Percentiles rank a stretch among this genome's conserved stretches.
These are phyloP conservation scores for Limnodromus scolopaceus DNA, from an alignment of 2,797 vertebrate genomes.

Conservation along the genomic window DNA sequence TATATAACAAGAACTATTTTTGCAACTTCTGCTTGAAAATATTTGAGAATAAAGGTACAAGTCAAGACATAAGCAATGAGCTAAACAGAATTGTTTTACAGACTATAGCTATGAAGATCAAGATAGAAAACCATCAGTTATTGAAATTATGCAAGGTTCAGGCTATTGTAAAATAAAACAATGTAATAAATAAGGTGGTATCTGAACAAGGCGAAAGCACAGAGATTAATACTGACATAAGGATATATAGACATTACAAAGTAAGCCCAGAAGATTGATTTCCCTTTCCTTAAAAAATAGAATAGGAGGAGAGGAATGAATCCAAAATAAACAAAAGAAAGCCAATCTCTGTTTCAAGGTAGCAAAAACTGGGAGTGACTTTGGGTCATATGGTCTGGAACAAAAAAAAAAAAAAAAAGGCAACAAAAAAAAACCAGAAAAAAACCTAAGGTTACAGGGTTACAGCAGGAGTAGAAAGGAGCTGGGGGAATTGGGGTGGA, in stretches of 20 bases:
- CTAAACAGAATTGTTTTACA: neutral
- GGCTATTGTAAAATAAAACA: neutral
- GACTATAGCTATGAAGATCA: neutral
- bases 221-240: neutral
- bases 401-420: neutral
- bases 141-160: neutral
- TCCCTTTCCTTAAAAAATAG: neutral
- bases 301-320: neutral
- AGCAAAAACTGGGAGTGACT: neutral
- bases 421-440: neutral
- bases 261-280: neutral
- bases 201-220: neutral
- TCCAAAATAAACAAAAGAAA: neutral
- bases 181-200: neutral
- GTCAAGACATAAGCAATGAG: neutral
- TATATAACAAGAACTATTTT: neutral
- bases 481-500: fast-evolving
- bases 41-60: neutral
- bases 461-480: neutral
- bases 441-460: neutral
- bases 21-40: neutral
- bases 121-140: neutral
- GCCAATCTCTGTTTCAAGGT: neutral
- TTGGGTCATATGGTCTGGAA: neutral
- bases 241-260: neutral